These are phyloP conservation scores for Nerophis ophidion DNA, from an alignment of 2,113 vertebrate species.

Conservation along the genomic window DNA sequence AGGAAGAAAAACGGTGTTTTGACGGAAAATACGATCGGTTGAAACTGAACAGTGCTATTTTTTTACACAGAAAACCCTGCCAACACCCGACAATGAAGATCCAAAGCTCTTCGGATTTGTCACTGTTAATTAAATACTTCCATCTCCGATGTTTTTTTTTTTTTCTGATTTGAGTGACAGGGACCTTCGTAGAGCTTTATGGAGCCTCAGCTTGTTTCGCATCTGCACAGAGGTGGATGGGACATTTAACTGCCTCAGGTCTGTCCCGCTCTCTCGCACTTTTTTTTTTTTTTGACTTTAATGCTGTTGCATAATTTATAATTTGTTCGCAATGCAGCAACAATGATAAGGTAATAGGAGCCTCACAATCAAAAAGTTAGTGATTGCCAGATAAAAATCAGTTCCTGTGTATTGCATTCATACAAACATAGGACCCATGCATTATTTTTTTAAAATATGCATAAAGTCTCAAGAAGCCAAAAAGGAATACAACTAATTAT, in stretches of 20 bases:
- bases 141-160: slow-evolving; percentile 14
- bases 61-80: slow-evolving; percentile 64
- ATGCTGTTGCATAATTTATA: slow-evolving; percentile 5
- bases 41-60: slow-evolving; percentile 72
- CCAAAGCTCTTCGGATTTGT: slow-evolving; percentile 29
- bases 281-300: slow-evolving; percentile 4
- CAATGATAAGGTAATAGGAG: slow-evolving; percentile 27
- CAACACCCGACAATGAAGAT: slow-evolving; percentile 43
- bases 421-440: slow-evolving; percentile 14
- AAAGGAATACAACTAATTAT: not conserved
- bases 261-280: slow-evolving; percentile 36
- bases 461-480: not conserved
- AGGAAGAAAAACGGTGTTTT: slow-evolving; percentile 49
- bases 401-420: slow-evolving; percentile 8
- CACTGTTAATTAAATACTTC: slow-evolving; percentile 48
- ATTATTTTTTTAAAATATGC: not conserved
- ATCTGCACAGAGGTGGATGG: slow-evolving; percentile 39
- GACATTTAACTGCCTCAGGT: slow-evolving; percentile 57
- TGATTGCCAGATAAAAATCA: slow-evolving; percentile 24
- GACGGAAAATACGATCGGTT: slow-evolving; percentile 59
- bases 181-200: slow-evolving; percentile 12
- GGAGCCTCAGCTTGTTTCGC: slow-evolving; percentile 11
- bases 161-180: slow-evolving; percentile 14
- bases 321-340: slow-evolving; percentile 21
- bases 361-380: slow-evolving; percentile 15